Percentiles rank a stretch among this genome's conserved stretches.
phyloP scores from a whole-genome alignment of 2,113 vertebrate genomes.

The Notechis scutatus region DNA sequence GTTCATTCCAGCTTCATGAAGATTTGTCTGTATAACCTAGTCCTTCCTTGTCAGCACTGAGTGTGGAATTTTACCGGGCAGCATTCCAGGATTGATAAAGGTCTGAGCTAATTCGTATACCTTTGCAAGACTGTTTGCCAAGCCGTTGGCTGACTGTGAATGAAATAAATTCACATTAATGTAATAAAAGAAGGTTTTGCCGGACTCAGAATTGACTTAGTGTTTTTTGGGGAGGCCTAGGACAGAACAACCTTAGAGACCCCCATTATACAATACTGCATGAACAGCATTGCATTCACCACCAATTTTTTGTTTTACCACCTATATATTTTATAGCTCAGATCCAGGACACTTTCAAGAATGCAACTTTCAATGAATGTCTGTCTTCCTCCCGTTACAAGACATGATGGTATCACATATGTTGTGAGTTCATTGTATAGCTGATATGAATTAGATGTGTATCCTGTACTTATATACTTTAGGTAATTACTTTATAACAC shows the following conservation, averaged over 20 bases:
- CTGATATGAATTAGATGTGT: background rate
- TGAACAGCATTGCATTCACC: background rate
- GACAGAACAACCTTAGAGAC: background rate
- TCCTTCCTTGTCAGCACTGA: too few species aligned
- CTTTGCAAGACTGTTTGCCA: too few species aligned
- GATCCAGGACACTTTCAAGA: background rate
- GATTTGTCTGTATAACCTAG: too few species aligned
- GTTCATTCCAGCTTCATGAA: too few species aligned
- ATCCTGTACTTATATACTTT: background rate
- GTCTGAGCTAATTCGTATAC: too few species aligned
- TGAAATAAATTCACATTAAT: too few species aligned
- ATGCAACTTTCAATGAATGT: background rate
- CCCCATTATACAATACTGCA: background rate
- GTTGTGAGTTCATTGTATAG: background rate
- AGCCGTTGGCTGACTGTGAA: too few species aligned
- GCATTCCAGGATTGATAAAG: too few species aligned
- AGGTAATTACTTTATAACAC: background rate
- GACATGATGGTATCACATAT: background rate
- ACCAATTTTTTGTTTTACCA: background rate
- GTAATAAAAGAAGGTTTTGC: too few species aligned
- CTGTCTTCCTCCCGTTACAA: background rate
- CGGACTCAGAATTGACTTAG: too few species aligned
- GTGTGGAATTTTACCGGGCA: too few species aligned
- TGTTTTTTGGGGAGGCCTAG: too few species aligned
- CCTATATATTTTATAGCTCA: background rate